phyloP scores from a whole-genome alignment of 2,797 vertebrate genomes.

The Hyperoplus immaculatus region DNA sequence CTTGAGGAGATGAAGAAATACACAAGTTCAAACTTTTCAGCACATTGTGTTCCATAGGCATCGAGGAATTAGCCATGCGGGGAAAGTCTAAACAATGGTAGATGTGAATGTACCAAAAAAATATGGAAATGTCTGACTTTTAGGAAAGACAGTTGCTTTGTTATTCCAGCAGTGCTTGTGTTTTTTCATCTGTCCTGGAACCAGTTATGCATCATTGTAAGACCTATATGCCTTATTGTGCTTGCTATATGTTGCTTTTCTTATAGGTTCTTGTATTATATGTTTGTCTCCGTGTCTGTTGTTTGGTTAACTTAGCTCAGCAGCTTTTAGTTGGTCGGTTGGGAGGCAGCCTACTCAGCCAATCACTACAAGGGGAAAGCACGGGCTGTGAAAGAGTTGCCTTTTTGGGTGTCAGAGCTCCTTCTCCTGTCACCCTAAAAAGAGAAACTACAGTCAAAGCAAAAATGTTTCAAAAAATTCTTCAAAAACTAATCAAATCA shows the following conservation, averaged over 20 bases:
- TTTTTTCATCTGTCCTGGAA: constrained; percentile 1
- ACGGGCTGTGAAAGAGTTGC: no score
- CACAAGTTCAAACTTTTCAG: constrained; percentile 53
- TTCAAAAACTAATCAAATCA: background rate
- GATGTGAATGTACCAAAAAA: constrained; percentile 14
- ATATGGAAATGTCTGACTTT: constrained; percentile 19
- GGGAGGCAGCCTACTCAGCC: background rate
- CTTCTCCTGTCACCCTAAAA: background rate
- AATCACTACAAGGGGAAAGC: background rate
- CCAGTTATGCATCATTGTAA: background rate
- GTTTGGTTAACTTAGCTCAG: background rate
- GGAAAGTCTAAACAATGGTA: constrained; percentile 34
- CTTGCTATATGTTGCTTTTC: background rate
- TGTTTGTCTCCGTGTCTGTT: background rate
- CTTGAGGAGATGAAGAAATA: constrained; percentile 55
- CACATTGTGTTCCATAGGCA: constrained; percentile 33
- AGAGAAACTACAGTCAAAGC: background rate
- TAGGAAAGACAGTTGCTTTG: background rate
- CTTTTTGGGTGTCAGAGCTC: background rate
- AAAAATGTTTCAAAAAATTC: background rate
- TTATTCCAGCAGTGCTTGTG: background rate
- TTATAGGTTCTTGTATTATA: background rate
- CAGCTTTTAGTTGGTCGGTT: background rate
- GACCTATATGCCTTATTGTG: background rate
- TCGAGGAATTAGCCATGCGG: background rate